A percentile compares a stretch with the other conserved stretches of the same genome.
These are phyloP conservation scores for Thomomys bottae DNA, from an alignment of 2,113 vertebrate genomes.

Conservation along the genomic window DNA sequence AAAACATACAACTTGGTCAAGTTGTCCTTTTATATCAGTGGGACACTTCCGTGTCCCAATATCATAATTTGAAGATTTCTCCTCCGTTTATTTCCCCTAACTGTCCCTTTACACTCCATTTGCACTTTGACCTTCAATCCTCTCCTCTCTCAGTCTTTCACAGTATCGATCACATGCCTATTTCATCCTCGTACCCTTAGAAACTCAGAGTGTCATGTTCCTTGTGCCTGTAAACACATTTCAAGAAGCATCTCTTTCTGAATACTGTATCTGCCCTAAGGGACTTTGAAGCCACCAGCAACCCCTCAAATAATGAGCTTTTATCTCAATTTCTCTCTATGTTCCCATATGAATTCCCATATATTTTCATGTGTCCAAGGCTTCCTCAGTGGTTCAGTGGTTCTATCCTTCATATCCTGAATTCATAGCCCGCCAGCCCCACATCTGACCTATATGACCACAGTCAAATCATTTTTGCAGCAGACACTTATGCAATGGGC, in stretches of 20 bases:
- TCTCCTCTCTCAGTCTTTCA: background rate
- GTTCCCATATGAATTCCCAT: background rate
- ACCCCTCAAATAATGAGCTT: background rate
- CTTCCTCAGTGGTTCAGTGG: background rate
- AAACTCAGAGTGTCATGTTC: too few species aligned
- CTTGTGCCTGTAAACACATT: background rate
- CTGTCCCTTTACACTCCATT: background rate
- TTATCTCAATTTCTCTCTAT: background rate
- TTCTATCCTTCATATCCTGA: background rate
- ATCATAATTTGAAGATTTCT: background rate
- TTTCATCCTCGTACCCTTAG: background rate
- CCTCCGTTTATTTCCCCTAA: background rate
- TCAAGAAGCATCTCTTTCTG: background rate
- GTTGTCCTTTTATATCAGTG: background rate
- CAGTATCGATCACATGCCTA: background rate
- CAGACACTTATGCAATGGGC: background rate
- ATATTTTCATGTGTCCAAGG: background rate
- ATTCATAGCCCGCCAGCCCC: background rate
- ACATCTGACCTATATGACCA: too few species aligned
- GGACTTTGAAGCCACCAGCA: background rate
- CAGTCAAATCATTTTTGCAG: background rate
- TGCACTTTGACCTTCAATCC: background rate
- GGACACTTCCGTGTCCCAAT: background rate
- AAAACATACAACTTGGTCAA: background rate
- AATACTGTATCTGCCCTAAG: accelerated